Percentiles rank a stretch among this genome's conserved stretches.
Evolutionary conservation across 2,888 invertebrate species (phyloP).

Genomic region (Archaeoteleia sp.): DNA sequence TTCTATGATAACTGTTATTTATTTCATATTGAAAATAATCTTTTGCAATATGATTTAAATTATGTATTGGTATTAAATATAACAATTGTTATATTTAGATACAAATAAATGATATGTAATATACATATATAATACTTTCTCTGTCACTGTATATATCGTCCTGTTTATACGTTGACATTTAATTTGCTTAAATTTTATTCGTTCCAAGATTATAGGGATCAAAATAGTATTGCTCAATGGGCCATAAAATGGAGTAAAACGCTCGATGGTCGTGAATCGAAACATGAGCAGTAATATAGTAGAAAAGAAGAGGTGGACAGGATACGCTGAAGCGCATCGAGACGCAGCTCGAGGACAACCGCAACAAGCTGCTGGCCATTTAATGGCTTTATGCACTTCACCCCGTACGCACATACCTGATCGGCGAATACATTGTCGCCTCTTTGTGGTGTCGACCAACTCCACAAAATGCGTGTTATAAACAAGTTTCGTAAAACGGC

Average conservation of each 20-base stretch:
- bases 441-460: slow-evolving; percentile 14
- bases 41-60: too few relatives aligned
- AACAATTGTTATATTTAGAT: too few relatives aligned
- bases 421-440: slow-evolving; percentile 55
- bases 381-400: slow-evolving; percentile 69
- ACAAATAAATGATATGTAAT: too few relatives aligned
- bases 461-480: slow-evolving; percentile 5
- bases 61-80: too few relatives aligned
- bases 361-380: slow-evolving; percentile 67
- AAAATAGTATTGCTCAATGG: slow-evolving; percentile 31
- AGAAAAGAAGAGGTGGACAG: slow-evolving; percentile 34
- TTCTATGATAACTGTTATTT: too few relatives aligned
- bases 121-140: too few relatives aligned
- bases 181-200: too few relatives aligned
- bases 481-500: slow-evolving; percentile 4
- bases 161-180: too few relatives aligned
- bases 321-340: slow-evolving; percentile 42
- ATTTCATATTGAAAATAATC: too few relatives aligned
- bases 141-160: too few relatives aligned
- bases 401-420: slow-evolving; percentile 56
- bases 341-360: slow-evolving; percentile 59
- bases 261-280: slow-evolving; percentile 43
- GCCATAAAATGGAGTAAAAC: slow-evolving; percentile 46
- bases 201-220: slow-evolving; percentile 1
- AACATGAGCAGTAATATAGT: slow-evolving; percentile 41